Conservation (phyloP, 1,140 invertebrate species). For the Saccostrea echinata region DNA sequence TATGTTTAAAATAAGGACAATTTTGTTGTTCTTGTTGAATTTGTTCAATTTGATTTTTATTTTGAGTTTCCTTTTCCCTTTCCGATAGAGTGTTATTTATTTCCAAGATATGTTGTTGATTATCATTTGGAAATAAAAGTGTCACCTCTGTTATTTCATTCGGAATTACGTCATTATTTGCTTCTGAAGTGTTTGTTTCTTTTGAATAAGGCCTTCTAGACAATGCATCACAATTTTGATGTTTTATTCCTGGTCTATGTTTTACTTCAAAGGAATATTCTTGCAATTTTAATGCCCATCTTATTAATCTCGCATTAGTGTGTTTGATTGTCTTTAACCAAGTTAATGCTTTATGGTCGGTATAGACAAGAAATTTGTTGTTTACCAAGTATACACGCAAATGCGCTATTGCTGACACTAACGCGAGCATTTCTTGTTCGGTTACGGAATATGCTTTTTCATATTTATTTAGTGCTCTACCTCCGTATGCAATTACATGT, state of each 20-base stretch:
- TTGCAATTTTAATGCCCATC: background rate
- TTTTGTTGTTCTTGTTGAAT: background rate
- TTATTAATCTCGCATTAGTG: too few relatives aligned
- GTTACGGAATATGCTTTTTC: slow-evolving; percentile 69
- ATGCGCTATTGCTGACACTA: background rate
- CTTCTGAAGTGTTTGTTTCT: background rate
- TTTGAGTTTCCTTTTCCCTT: background rate
- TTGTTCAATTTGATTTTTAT: background rate
- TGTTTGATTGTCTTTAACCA: too few relatives aligned
- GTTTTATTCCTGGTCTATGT: background rate
- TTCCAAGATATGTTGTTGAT: background rate
- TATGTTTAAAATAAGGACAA: background rate
- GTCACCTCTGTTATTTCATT: background rate
- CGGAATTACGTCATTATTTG: background rate
- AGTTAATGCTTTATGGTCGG: too few relatives aligned
- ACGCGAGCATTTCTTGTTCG: background rate
- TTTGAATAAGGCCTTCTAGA: background rate
- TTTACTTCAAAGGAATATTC: background rate
- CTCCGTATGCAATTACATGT: slow-evolving; percentile 80
- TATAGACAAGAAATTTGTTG: too few relatives aligned
- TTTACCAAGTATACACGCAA: too few relatives aligned
- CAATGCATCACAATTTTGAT: background rate
- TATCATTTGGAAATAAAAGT: background rate
- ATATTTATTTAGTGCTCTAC: slow-evolving; percentile 73
- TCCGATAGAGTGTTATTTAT: background rate